These are phyloP conservation scores for Phytoseiulus persimilis DNA, from an alignment of 2,888 invertebrate species.

Conservation along the genomic window DNA sequence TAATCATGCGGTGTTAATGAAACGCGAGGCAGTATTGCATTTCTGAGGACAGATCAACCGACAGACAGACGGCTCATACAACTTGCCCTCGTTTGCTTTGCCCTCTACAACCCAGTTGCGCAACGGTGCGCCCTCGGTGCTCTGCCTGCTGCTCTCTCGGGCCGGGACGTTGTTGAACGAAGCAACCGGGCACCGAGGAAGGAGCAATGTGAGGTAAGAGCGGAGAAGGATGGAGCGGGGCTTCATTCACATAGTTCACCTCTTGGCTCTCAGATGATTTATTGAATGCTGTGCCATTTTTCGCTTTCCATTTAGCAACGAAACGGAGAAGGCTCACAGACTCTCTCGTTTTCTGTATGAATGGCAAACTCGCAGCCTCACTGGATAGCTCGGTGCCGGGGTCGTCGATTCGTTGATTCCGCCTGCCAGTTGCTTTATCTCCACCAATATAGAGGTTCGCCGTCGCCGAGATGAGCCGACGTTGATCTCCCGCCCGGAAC, in stretches of 20 bases:
- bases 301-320: neutral
- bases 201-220: neutral
- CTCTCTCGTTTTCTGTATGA: neutral
- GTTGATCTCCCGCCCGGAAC: neutral
- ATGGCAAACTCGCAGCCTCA: neutral
- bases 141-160: neutral
- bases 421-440: neutral
- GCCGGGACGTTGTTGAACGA: neutral
- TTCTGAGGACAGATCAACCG: neutral
- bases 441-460: too few species aligned
- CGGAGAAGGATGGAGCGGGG: neutral
- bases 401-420: neutral
- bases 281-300: conserved; percentile 5
- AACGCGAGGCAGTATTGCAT: neutral
- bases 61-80: neutral
- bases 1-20: neutral
- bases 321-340: neutral
- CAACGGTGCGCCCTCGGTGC: neutral
- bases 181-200: neutral
- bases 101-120: neutral
- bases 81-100: neutral
- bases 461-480: too few species aligned
- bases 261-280: neutral
- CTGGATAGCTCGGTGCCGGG: neutral
- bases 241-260: conserved; percentile 5